Base-by-base conservation (phyloP, 2,113 vertebrate genomes). In the Takifugu flavidus region DNA sequence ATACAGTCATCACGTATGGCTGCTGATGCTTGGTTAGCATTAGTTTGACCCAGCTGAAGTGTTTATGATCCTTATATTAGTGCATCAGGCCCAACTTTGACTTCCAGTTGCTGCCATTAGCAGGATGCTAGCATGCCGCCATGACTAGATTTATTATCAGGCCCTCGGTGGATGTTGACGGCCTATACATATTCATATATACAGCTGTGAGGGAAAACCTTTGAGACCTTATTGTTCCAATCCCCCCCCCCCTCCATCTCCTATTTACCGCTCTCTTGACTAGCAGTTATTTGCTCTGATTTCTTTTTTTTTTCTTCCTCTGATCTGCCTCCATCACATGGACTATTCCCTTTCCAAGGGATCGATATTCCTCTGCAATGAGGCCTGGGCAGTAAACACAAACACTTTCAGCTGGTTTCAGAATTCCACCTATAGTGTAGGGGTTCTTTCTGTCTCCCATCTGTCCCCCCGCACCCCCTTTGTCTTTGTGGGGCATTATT, bases 361-460 rank as follows among this genome's bases (percentile, higher is more conserved):
- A 95, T 96, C 94, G 94, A 95, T 95, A 94, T 92, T 91, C 89
- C 91, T 93, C 91, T 93, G 90, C 94, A 94, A 89, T 89, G 92
- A 94, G 91, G 90, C 93, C 90, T 92, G 47, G 64, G 47, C 63
- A 25, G 55, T 94, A 94, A 96, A 95, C 68, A 73, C 91, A 94
- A 93, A 93, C 61, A 91, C 84, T 82, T 83, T 91, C 90, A 91
- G 87, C 7, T 39, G 34, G 7, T 39, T 6, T 10, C 1, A 39
- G 11, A 39, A 39, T 39, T 31, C 29, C 29, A 31, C 29, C 29
- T 31, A 31, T 26, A n/a, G 52, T 76, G 34, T 10, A 65, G 70
- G 42, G 50, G 49, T 68, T 69, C 68, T 56, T 74, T 76, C 49
- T 67, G 55, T 68, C 62, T 70, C 47, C 49, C n/a, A 4, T 77